A percentile compares a stretch with the other conserved stretches of the same genome.
phyloP scores from a whole-genome alignment of 2,113 vertebrate genomes.

The Ancistrus triradiatus region DNA sequence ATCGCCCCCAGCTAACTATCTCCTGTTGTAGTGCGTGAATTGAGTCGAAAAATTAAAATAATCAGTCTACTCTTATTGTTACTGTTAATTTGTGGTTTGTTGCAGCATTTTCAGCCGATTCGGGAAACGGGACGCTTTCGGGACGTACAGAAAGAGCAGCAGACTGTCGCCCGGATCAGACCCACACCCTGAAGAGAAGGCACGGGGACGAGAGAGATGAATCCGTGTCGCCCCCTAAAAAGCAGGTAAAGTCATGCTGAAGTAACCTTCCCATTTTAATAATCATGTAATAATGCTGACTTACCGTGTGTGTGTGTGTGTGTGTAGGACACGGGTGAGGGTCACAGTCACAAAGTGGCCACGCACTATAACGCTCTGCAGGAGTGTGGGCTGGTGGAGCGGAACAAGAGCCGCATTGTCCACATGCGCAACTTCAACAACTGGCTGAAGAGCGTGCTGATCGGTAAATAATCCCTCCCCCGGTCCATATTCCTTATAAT shows the following conservation, averaged over 20 bases:
- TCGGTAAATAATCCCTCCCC: conserved; percentile 85
- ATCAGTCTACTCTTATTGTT: no score
- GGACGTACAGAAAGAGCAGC: neutral
- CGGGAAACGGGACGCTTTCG: neutral
- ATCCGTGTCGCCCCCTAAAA: conserved; percentile 37
- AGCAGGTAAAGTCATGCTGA: conserved; percentile 51
- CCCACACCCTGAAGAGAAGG: conserved; percentile 43
- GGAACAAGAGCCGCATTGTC: conserved; percentile 88
- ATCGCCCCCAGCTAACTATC: neutral
- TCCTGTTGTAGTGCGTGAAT: no score
- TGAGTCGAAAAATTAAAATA: no score
- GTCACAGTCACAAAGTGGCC: conserved; percentile 82
- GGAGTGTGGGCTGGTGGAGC: conserved; percentile 82
- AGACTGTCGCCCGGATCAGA: neutral
- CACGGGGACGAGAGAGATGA: conserved; percentile 41
- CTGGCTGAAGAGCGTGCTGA: conserved; percentile 95
- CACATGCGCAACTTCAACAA: conserved; percentile 98
- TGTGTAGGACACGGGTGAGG: conserved; percentile 60
- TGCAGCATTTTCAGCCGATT: neutral
- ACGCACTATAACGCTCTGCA: conserved; percentile 90
- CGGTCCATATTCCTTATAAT: no score
- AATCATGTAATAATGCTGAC: no score
- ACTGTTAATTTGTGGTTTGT: no score
- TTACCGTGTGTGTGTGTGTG: conserved; percentile 1
- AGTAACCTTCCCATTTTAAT: no score